These are phyloP conservation scores for Coleophora deauratella DNA, from an alignment of 2,888 invertebrate genomes.

Conservation along the genomic window DNA sequence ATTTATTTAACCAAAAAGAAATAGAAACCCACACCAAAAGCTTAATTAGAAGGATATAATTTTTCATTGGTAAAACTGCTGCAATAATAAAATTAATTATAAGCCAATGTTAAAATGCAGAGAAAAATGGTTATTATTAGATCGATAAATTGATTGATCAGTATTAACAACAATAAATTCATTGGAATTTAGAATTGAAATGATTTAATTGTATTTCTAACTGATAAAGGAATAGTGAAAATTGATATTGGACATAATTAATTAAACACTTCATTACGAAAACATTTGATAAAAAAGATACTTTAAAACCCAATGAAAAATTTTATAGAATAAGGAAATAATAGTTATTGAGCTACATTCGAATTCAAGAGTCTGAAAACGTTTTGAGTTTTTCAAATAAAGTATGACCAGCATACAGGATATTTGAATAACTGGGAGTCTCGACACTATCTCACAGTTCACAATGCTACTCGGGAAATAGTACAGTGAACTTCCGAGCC, in stretches of 20 bases:
- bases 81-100: conserved; percentile 16
- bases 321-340: conserved; percentile 21
- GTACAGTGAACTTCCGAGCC: conserved; percentile 31
- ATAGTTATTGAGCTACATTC: conserved; percentile 19
- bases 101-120: conserved; percentile 28
- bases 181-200: conserved; percentile 45
- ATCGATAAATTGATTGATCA: conserved; percentile 10
- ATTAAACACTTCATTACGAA: conserved; percentile 26
- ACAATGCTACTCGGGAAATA: conserved; percentile 38
- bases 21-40: conserved; percentile 17
- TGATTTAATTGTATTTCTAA: conserved; percentile 39
- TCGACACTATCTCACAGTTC: conserved; percentile 20
- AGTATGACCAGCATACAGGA: conserved; percentile 52
- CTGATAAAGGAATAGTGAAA: conserved; percentile 20
- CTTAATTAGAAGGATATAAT: conserved; percentile 22
- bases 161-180: conserved; percentile 38
- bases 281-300: conserved; percentile 19
- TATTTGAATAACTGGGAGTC: conserved; percentile 25
- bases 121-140: conserved; percentile 14
- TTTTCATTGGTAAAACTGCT: conserved; percentile 48
- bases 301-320: conserved; percentile 63
- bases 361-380: conserved; percentile 16
- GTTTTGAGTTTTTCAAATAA: conserved; percentile 27
- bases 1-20: conserved; percentile 26
- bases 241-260: conserved; percentile 24